Evolutionary conservation across 92 coral and sea anemone species (phyloP).

Genomic region (Heliopora coerulea): DNA sequence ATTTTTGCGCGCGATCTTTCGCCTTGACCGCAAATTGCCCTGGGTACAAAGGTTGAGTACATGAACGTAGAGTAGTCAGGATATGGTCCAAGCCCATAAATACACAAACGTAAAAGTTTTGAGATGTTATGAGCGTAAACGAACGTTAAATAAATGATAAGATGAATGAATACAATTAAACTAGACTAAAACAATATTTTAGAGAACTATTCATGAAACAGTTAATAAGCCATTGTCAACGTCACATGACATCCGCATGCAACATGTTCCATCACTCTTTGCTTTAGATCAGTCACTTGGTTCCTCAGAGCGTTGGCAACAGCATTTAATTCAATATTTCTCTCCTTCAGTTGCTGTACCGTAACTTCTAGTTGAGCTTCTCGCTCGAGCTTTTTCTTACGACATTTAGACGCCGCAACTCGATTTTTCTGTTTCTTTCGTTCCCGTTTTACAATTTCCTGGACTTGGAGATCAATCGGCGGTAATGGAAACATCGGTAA

Average conservation of each 20-base stretch:
- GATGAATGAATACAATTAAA: too few species aligned
- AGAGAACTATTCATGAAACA: too few species aligned
- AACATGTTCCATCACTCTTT: slow-evolving; percentile 89
- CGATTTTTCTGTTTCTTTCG: slow-evolving; percentile 95
- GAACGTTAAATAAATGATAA: too few species aligned
- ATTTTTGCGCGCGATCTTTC: too few species aligned
- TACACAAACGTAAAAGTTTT: too few species aligned
- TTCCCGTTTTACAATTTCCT: slow-evolving; percentile 93
- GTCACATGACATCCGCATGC: slow-evolving; percentile 95
- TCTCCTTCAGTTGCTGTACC: slow-evolving; percentile 89
- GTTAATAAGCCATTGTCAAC: not conserved
- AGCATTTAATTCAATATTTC: slow-evolving; percentile 85
- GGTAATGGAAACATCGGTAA: slow-evolving; percentile 68
- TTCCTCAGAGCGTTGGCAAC: slow-evolving; percentile 84
- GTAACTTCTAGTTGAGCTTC: slow-evolving; percentile 96
- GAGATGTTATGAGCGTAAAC: too few species aligned
- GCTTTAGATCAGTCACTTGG: slow-evolving; percentile 87
- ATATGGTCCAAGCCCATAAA: too few species aligned
- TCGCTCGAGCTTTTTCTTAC: slow-evolving; percentile 92
- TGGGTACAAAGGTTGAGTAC: too few species aligned
- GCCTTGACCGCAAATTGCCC: too few species aligned
- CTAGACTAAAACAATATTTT: too few species aligned
- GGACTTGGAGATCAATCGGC: slow-evolving; percentile 89
- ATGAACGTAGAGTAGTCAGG: too few species aligned
- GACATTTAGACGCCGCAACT: slow-evolving; percentile 97